Conservation (phyloP, 2,113 vertebrate genomes). For the Dasypus novemcinctus region DNA sequence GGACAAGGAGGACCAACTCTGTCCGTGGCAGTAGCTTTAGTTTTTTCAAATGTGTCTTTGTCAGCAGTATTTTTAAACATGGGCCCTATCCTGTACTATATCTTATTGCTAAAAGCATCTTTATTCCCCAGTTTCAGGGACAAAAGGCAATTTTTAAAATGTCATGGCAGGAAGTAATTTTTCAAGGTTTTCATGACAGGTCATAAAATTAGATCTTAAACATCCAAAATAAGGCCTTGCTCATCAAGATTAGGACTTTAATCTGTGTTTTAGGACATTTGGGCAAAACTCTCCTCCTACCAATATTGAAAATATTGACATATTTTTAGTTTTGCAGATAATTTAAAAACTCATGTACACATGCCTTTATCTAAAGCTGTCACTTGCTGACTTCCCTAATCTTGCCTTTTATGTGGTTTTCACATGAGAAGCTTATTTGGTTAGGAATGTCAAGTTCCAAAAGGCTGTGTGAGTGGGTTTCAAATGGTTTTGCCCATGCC, state of each 20-base stretch:
- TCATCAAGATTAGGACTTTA: slow-evolving; percentile 64
- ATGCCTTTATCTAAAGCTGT: neutral
- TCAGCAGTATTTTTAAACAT: slow-evolving; percentile 77
- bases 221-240: slow-evolving; percentile 70
- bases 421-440: neutral
- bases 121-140: slow-evolving; percentile 72
- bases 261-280: slow-evolving; percentile 42
- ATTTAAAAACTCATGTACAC: neutral
- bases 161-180: slow-evolving; percentile 71
- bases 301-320: neutral
- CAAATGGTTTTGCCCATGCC: neutral
- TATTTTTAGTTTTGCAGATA: slow-evolving; percentile 39
- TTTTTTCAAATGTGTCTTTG: slow-evolving; percentile 68
- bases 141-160: slow-evolving; percentile 76
- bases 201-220: slow-evolving; percentile 74
- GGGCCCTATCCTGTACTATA: slow-evolving; percentile 44
- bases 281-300: slow-evolving; percentile 26
- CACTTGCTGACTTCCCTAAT: neutral
- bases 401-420: slow-evolving; percentile 4
- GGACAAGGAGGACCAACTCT: slow-evolving; percentile 56
- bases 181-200: slow-evolving; percentile 69
- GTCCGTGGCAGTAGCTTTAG: slow-evolving; percentile 6
- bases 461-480: neutral
- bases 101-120: slow-evolving; percentile 80
- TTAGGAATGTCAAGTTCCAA: slow-evolving; percentile 28